Conservation (phyloP, 1,140 invertebrate species). For the Venturia canescens region DNA sequence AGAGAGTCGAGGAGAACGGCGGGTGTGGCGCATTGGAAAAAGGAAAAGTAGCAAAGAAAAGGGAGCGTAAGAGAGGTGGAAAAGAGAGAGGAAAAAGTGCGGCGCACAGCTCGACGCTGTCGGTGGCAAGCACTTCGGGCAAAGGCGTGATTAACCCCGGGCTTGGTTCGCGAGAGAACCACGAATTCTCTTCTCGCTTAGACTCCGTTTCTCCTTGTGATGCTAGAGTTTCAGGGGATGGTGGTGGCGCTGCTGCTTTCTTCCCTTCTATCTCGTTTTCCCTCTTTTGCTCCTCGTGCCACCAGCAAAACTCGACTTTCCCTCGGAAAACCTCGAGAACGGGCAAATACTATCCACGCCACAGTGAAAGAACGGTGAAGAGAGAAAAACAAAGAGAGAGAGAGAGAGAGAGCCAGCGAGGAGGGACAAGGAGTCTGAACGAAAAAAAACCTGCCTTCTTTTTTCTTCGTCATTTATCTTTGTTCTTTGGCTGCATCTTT, state of each 20-base stretch:
- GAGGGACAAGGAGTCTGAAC: no score
- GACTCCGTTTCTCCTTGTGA: slow-evolving; percentile 22
- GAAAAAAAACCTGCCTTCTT: slow-evolving; percentile 7
- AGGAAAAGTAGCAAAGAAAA: background rate
- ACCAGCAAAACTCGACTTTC: slow-evolving; percentile 17
- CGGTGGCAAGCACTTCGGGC: slow-evolving; percentile 50
- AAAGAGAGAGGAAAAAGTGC: slow-evolving; percentile 24
- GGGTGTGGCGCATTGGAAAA: slow-evolving; percentile 1
- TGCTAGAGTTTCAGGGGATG: slow-evolving; percentile 11
- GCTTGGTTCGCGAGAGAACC: slow-evolving; percentile 42
- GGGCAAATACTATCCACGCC: slow-evolving; percentile 35
- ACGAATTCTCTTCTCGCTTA: slow-evolving; percentile 47
- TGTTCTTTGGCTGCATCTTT: background rate
- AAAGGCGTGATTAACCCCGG: slow-evolving; percentile 51
- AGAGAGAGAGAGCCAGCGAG: background rate
- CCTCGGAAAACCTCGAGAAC: slow-evolving; percentile 37
- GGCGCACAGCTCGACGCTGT: slow-evolving; percentile 40
- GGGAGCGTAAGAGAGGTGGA: slow-evolving; percentile 14
- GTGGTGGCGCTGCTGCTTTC: slow-evolving; percentile 24
- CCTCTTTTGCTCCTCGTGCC: slow-evolving; percentile 25
- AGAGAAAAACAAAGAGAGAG: background rate
- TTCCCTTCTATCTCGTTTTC: slow-evolving; percentile 27
- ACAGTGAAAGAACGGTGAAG: background rate
- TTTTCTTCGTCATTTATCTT: slow-evolving; percentile 41
- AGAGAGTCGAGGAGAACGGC: slow-evolving; percentile 45